phyloP scores from a whole-genome alignment of 2,113 vertebrate species.

The Phainopepla nitens region DNA sequence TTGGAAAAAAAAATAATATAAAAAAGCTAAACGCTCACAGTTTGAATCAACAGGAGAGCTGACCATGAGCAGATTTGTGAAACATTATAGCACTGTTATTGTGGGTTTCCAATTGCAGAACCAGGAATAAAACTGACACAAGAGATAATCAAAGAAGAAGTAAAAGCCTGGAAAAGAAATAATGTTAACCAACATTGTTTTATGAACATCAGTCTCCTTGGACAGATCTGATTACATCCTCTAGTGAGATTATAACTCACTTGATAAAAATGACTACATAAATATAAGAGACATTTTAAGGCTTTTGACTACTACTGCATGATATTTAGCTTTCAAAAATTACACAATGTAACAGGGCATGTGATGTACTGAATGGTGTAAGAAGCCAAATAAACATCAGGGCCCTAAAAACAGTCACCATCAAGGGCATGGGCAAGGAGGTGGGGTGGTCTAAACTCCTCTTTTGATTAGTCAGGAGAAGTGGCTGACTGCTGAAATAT shows the following conservation, averaged over 20 bases:
- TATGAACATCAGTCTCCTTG: slow-evolving; percentile 24
- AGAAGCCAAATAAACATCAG: background rate
- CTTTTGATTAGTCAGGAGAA: background rate
- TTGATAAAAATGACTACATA: slow-evolving; percentile 41
- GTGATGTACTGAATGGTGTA: background rate
- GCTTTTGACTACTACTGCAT: background rate
- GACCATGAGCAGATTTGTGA: slow-evolving; percentile 17
- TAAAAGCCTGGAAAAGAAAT: slow-evolving; percentile 49
- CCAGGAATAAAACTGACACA: slow-evolving; percentile 26
- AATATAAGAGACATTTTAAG: background rate
- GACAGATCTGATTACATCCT: slow-evolving; percentile 42
- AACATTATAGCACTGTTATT: slow-evolving; percentile 23
- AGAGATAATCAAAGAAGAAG: slow-evolving; percentile 44
- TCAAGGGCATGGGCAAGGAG: background rate
- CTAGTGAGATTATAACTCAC: slow-evolving; percentile 28
- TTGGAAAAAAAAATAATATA: background rate
- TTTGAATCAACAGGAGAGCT: slow-evolving; percentile 5
- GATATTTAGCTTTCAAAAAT: background rate
- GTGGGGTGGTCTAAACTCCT: background rate
- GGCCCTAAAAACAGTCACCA: background rate
- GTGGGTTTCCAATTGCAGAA: slow-evolving; percentile 44
- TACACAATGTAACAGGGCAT: background rate
- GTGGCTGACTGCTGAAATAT: background rate
- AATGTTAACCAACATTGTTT: slow-evolving; percentile 6
- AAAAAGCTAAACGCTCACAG: background rate